Evolutionary conservation across 1,140 invertebrate species (phyloP), one percentile per base, ranked within the genome.

Genomic region (Zaprionus camerounensis): DNA sequence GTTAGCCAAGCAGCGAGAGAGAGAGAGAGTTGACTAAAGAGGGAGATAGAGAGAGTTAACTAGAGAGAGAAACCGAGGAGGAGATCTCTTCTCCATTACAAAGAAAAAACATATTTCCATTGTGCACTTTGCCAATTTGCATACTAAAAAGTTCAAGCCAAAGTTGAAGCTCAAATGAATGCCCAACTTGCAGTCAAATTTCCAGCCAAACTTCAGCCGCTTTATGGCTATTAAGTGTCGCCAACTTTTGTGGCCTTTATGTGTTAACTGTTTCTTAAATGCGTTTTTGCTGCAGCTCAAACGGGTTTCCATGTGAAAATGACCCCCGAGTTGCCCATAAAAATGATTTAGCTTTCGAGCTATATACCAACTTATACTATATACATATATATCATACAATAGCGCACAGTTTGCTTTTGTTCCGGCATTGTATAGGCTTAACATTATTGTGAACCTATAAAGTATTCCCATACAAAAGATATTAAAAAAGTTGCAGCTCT

Each of bases 211-310:
- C 57, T 62, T 67, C 26, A 74, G 70, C 57, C 65, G 55, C 53
- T 88, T 87, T 83, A 85, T 24, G 66, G 84, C 78, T 65, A 74
- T 87, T 88, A 87, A 88, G 71, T 87, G 84, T 88, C 84, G 81
- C 83, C 83, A 84, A 84, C 69, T 75, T 77, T 87, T 80, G 81
- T 81, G 64, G 53, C 80, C 67, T 62, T 26, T 72, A 66, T 66
- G 68, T 66, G n/a, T 80, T 78, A 71, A 80, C 77, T 71, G 81
- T 77, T 80, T 79, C 67, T 80, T 69, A 86, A 86, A 86, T 86
- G 82, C 82, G 76, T 85, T 82, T 81, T 79, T 57, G 53, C 69
- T 85, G 79, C 74, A 80, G 70, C 77, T 82, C 65, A 72, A 87
- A 87, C 83, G 56, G 73, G 83, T 87, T 87, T 44, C 38, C 68